Evolutionary conservation across 2,113 vertebrate genomes (phyloP), one percentile per base, ranked within the genome.

Genomic region (Neolamprologus fasciatus): DNA sequence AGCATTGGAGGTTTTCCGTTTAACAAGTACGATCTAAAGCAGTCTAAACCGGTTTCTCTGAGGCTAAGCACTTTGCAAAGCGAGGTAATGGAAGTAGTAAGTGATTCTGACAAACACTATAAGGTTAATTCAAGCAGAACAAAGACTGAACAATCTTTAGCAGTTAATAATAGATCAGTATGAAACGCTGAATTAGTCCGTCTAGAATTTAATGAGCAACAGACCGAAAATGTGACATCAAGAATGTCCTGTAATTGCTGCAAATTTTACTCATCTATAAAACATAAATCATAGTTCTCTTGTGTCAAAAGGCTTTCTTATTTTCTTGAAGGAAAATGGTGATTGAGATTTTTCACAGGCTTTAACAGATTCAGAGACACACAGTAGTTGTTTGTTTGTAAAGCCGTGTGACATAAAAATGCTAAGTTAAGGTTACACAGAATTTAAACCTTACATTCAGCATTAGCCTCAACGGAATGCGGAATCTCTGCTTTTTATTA

Each of bases 111-210:
- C 5, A 6, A 1, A 61, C 2, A 16, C 14, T 26, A 7, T 35
- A 66, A 45, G 40, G 0, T 73, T 42, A 17, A 4, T 26, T 73
- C 3, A 73, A 47, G 1, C 8, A 73, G 68, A 47, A 17, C 21
- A 45, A 42, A 0, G 42, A 17, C 68, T 10, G 40, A 45, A 7
- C 21, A 5, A 45, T 23, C 40, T 45, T 73, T 10, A 31, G 26
- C 26, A 14, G 11, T 35, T 4, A 35, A 61, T 10, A 61, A 71
- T 1, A 42, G 3, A 9, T 23, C 8, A 5, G 40, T 45, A 47
- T 26, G 68, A 45, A 5, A 0, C 0, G 3, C 66, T 23, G 3
- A 4, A 26, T 2, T 71, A 71, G 8, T 71, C 37, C 5, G n/a
- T 0, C 12, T 9, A 14, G 1, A 0, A 42, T 6, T 8, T 71